Base-by-base conservation (phyloP, 2,888 invertebrate genomes). In the Heliconius ethilla region DNA sequence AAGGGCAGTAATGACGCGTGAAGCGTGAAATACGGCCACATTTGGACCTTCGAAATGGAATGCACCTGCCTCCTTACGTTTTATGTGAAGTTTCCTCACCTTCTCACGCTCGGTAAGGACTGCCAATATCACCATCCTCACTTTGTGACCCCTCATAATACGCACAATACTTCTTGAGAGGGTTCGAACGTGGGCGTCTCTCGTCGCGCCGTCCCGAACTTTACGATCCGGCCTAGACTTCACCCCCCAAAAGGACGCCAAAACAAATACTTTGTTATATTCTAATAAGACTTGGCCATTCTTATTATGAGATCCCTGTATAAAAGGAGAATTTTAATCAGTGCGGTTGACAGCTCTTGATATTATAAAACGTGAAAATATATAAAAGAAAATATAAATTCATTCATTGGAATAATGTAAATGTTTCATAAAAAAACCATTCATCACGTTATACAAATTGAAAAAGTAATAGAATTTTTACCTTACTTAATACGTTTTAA, bases 41-140 rank as follows among this genome's bases (percentile, higher is more conserved):
- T 93, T 93, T 90, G 87, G 91, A 88, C 92, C 91, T 89, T 88
- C 87, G 88, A 92, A 93, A 94, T 93, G 93, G 92, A 92, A 93
- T 93, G 93, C 93, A 94, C 93, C 93, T 94, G 94, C 91, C 92
- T 93, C 93, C 92, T 92, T 91, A 92, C 89, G 92, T 93, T 94
- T 94, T 94, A 94, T 93, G 94, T 89, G 92, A 91, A 92, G 89
- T 93, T 92, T 91, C 90, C 92, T 92, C 93, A 93, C 93, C 93
- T 93, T 91, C 92, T 90, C 88, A 90, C 89, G 88, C 89, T 86
- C 86, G 88, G 90, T 88, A 89, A 92, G 92, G 92, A 90, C 91
- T 89, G 90, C 91, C 93, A 92, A 94, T 93, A 93, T 92, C 89
- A 90, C 89, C 90, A 89, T 90, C 92, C 92, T 90, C 91, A 92